Conservation (phyloP, 2,113 vertebrate genomes). For the Uria lomvia region DNA sequence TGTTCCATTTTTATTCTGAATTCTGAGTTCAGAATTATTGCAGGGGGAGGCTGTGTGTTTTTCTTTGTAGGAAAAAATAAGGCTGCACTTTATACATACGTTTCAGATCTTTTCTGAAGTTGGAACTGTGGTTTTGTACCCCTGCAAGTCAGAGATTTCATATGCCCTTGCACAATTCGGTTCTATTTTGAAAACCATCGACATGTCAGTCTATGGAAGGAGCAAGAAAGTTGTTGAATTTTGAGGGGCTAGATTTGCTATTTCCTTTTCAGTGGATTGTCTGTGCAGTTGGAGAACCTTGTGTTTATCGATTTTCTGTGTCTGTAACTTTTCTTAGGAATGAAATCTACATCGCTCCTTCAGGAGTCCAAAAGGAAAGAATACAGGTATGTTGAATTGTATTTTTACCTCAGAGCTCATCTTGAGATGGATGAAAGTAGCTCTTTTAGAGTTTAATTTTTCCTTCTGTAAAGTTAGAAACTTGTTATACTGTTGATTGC, state of each 20-base stretch:
- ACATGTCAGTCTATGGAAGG: neutral
- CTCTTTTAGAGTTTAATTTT: neutral
- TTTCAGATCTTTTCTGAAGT: neutral
- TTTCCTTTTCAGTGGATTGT: neutral
- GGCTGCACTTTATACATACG: neutral
- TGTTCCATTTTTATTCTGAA: neutral
- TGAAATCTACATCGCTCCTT: slow-evolving; percentile 94
- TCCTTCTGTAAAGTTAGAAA: neutral
- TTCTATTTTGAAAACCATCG: neutral
- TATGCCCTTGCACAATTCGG: neutral
- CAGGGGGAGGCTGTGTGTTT: neutral
- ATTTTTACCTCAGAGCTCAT: neutral
- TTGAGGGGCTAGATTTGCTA: neutral
- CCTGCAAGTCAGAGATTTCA: neutral
- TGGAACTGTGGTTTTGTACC: neutral
- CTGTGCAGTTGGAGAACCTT: neutral
- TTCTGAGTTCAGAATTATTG: neutral
- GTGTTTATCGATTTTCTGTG: neutral
- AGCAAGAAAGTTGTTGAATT: neutral
- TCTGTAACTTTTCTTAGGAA: slow-evolving; percentile 72
- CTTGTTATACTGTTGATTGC: neutral
- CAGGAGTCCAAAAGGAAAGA: slow-evolving; percentile 95
- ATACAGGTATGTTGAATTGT: slow-evolving; percentile 82
- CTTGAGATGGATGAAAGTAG: neutral
- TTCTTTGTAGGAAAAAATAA: neutral